Evolutionary conservation across 2,113 vertebrate species (phyloP).

Genomic region (Epinephelus moara): DNA sequence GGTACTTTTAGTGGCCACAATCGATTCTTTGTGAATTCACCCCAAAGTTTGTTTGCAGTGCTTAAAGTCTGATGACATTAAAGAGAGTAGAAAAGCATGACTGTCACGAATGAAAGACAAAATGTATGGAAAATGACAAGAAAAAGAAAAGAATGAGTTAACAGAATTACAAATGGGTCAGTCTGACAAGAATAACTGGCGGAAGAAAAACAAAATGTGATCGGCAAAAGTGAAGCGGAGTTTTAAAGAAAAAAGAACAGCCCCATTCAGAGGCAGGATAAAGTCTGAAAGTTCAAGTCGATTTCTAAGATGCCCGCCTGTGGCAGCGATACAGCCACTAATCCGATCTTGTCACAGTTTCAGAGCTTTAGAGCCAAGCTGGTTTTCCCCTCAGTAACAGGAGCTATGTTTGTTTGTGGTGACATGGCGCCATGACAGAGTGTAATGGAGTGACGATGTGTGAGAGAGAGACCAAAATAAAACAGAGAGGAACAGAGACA

Average conservation of each 20-base stretch:
- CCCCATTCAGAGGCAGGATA: not conserved
- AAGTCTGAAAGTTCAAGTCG: constrained; percentile 23
- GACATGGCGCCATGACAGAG: constrained; percentile 57
- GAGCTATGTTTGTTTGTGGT: constrained; percentile 72
- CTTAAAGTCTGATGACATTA: too few relatives aligned
- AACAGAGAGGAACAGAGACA: constrained; percentile 39
- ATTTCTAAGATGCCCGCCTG: constrained; percentile 7
- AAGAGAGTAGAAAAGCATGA: not conserved
- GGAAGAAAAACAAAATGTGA: not conserved
- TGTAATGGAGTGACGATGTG: constrained; percentile 52
- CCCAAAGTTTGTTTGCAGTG: not conserved
- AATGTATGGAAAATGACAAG: not conserved
- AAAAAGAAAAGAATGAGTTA: not conserved
- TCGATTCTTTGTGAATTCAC: too few relatives aligned
- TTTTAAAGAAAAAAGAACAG: constrained; percentile 3
- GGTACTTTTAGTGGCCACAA: too few relatives aligned
- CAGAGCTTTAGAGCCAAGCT: constrained; percentile 20
- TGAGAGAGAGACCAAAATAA: constrained; percentile 45
- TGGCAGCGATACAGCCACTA: constrained; percentile 34
- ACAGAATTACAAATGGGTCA: not conserved
- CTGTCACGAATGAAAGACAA: not conserved
- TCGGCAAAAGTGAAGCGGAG: rapidly evolving
- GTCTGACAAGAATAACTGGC: not conserved
- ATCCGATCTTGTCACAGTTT: constrained; percentile 56
- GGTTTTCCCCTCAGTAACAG: constrained; percentile 59